Evolutionary conservation across 2,113 vertebrate genomes (phyloP), one percentile per base, ranked within the genome.

Genomic region (Tragulus kanchil): DNA sequence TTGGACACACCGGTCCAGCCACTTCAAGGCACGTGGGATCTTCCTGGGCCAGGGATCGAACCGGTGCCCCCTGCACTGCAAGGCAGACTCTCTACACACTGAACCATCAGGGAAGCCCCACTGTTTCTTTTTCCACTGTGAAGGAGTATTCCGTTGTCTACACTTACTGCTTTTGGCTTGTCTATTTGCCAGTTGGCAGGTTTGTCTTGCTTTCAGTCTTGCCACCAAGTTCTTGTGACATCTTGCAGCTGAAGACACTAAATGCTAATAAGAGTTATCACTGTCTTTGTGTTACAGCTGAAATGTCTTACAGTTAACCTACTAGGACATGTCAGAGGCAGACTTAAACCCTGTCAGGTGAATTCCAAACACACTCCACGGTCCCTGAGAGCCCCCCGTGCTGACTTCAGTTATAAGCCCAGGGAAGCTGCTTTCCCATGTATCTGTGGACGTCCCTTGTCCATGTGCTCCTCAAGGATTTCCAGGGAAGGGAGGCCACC

Each of bases 291-390:
- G 3, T 52, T 28, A 65, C 12, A 59, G 64, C 36, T 62, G 71
- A 73, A 21, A 25, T n/a, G 48, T 23, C 79, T 88, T 23, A 25
- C 58, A 4, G 31, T 64, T 61, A 56, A 78, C 31, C 11, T 54
- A 58, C 14, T 21, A 11, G 15, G 17, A 69, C 14, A 21, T 5
- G 8, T 79, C 69, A 31, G 21, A 31, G 81, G 56, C 26, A 17
- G 56, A 21, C 77, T 45, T 0, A 0, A 50, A 59, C 71, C 28
- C 86, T 1, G 0, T 14, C 42, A 10, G 36, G 31, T 48, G 52
- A 25, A 14, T 36, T n/a, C 31, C 56, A 67, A 25, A 79, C 5
- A 36, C 16, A 17, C 13, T 23, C 31, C 45, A 1, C 6, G 86
- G 7, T 19, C 5, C 25, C 45, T 31, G 2, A 65, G 31, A 54